A percentile compares a stretch with the other conserved stretches of the same genome.
These are phyloP conservation scores for Penelope pileata DNA, from an alignment of 2,113 vertebrate species.

Conservation along the genomic window DNA sequence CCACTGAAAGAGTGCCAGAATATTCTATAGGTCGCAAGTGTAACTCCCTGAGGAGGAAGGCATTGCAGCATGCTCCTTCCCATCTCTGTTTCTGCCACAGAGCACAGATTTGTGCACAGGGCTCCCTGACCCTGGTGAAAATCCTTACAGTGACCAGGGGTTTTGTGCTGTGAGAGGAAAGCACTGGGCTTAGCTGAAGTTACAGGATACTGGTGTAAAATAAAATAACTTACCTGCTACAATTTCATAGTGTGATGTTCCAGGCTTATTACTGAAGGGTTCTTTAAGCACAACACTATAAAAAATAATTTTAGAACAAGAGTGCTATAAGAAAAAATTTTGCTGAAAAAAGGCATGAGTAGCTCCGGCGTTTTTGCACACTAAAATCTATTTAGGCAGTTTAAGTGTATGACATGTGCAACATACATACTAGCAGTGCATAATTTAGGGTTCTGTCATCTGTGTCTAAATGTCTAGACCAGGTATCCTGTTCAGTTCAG, in stretches of 20 bases:
- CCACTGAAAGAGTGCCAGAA: neutral
- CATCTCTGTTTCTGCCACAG: neutral
- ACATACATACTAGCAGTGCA: neutral
- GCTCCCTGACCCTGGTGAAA: neutral
- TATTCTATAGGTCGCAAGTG: rapidly evolving
- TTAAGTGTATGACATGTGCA: neutral
- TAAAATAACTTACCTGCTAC: neutral
- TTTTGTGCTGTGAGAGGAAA: neutral
- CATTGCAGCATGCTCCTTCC: neutral
- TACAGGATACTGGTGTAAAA: neutral
- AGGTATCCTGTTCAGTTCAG: constrained; percentile 45
- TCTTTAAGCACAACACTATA: neutral
- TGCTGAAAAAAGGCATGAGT: neutral
- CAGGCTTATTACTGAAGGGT: neutral
- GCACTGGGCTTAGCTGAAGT: neutral
- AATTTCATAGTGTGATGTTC: neutral
- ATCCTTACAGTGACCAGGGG: neutral
- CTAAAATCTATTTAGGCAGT: neutral
- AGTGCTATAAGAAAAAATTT: neutral
- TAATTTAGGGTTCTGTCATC: constrained; percentile 36
- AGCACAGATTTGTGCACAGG: neutral
- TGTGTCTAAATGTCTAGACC: constrained; percentile 45
- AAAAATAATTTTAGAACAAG: neutral
- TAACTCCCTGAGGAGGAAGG: neutral
- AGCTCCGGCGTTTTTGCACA: neutral